Percentiles rank a stretch among this genome's conserved stretches.
phyloP scores from a whole-genome alignment of 2,113 vertebrate genomes.

The Platanista minor region DNA sequence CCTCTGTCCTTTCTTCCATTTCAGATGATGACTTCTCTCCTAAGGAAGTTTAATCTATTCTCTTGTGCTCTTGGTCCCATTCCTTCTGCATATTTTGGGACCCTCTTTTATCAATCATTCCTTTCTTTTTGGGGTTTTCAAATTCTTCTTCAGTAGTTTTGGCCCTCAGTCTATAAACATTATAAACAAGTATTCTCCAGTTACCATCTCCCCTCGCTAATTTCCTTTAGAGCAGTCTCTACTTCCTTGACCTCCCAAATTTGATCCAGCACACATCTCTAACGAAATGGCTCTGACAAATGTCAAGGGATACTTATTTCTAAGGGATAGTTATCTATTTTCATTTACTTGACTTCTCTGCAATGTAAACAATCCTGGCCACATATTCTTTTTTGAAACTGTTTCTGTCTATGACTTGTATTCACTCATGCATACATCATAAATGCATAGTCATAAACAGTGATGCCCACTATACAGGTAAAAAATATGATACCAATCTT shows the following conservation, averaged over 20 bases:
- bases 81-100: neutral
- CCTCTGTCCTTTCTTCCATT: neutral
- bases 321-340: neutral
- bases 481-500: neutral
- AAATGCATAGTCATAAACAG: neutral
- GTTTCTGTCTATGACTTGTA: neutral
- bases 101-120: neutral
- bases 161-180: neutral
- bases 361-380: neutral
- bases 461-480: neutral
- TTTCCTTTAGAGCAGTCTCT: neutral
- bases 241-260: neutral
- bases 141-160: neutral
- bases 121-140: neutral
- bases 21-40: neutral
- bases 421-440: neutral
- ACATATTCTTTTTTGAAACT: neutral
- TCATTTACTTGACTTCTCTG: neutral
- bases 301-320: neutral
- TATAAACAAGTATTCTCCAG: neutral
- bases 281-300: constrained; percentile 21
- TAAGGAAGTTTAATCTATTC: neutral
- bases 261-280: neutral
- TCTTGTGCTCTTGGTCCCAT: neutral
- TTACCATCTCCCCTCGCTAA: neutral